These are phyloP conservation scores for Caenorhabditis sp. DNA, from an alignment of 2,888 invertebrate genomes.

Conservation along the genomic window DNA sequence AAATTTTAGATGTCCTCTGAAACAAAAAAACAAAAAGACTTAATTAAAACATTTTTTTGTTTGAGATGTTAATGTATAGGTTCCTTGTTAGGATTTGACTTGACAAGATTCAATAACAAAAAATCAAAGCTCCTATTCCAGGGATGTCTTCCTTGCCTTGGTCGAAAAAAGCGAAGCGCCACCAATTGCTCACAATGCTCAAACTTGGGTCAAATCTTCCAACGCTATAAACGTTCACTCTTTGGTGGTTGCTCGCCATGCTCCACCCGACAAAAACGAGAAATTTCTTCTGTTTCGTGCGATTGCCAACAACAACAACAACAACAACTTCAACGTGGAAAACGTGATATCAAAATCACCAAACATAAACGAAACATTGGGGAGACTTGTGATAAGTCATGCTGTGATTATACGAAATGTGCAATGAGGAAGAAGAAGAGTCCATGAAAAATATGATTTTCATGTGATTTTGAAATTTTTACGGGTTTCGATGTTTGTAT, in stretches of 20 bases:
- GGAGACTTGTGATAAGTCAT: conserved; percentile 19
- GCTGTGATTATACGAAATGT: conserved; percentile 33
- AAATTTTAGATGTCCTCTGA: too few relatives aligned
- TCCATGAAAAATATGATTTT: background rate
- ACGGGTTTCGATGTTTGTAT: too few relatives aligned
- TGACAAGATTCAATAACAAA: too few relatives aligned
- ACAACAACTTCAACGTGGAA: too few relatives aligned
- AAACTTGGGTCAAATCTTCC: conserved; percentile 28
- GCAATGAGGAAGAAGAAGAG: background rate
- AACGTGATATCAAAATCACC: background rate
- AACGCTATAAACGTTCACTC: conserved; percentile 30
- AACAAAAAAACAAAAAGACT: too few relatives aligned
- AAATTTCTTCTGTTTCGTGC: conserved; percentile 12
- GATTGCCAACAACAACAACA: conserved; percentile 11
- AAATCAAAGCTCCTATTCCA: background rate
- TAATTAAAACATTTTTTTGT: too few relatives aligned
- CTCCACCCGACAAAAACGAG: conserved; percentile 5
- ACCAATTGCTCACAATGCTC: conserved; percentile 28
- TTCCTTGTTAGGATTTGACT: too few relatives aligned
- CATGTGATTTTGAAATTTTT: background rate
- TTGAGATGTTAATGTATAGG: too few relatives aligned
- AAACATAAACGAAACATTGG: background rate
- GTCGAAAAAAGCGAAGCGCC: conserved; percentile 31
- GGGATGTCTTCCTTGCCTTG: conserved; percentile 32
- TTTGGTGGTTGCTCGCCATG: conserved; percentile 33